A percentile compares a stretch with the other conserved stretches of the same genome.
These are phyloP conservation scores for Lottia scabra DNA, from an alignment of 2,888 invertebrate genomes.

Conservation along the genomic window DNA sequence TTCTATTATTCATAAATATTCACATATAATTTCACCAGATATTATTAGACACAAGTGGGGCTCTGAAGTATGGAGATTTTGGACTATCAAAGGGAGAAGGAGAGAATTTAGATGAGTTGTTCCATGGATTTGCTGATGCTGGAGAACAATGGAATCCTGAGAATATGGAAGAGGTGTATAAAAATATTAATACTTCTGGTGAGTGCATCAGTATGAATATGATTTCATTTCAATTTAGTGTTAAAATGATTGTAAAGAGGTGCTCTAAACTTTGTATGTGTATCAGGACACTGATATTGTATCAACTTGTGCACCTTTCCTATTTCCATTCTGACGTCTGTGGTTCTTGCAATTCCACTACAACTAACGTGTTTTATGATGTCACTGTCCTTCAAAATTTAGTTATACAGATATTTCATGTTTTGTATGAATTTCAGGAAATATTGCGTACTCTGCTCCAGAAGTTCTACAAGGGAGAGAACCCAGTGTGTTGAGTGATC, in stretches of 20 bases:
- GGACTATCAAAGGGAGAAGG: conserved; percentile 67
- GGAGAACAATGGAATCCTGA: conserved; percentile 56
- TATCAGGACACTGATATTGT: too few relatives aligned
- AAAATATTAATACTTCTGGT: conserved; percentile 51
- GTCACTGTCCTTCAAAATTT: too few relatives aligned
- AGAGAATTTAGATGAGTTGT: conserved; percentile 66
- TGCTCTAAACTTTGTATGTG: too few relatives aligned
- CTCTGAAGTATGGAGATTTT: conserved; percentile 68
- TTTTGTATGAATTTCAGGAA: conserved; percentile 38
- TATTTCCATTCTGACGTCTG: too few relatives aligned
- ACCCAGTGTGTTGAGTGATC: conserved; percentile 59
- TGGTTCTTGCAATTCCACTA: too few relatives aligned
- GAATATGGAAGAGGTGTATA: conserved; percentile 44
- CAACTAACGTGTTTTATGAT: too few relatives aligned
- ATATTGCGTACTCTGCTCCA: conserved; percentile 64
- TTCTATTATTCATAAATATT: too few relatives aligned
- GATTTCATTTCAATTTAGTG: too few relatives aligned
- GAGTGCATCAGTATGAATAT: background rate
- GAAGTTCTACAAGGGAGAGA: conserved; percentile 64
- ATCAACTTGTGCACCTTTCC: too few relatives aligned
- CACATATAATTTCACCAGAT: too few relatives aligned
- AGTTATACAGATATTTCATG: too few relatives aligned
- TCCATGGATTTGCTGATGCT: conserved; percentile 64
- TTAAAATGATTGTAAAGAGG: too few relatives aligned
- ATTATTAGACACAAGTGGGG: conserved; percentile 66